Conservation (phyloP, 2,113 vertebrate species). For the Alligator sinensis region DNA sequence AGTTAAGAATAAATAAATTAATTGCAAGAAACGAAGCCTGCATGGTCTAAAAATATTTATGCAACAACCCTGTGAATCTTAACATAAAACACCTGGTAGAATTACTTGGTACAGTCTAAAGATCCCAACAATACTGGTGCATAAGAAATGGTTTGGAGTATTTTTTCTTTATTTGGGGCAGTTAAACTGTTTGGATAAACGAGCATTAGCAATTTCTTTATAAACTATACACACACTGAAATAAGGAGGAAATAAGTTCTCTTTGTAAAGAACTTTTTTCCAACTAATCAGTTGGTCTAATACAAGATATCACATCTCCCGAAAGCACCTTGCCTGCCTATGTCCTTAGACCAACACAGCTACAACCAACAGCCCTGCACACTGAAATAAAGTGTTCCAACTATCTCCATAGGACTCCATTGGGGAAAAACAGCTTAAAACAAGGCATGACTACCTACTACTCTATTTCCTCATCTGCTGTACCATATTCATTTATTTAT, state of each 20-base stretch:
- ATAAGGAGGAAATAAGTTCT: too few species aligned
- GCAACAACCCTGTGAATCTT: neutral
- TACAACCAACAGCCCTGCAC: too few species aligned
- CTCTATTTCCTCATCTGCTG: neutral
- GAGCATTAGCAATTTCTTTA: neutral
- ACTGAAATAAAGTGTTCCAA: neutral
- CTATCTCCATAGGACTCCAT: neutral
- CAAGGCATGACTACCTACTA: neutral
- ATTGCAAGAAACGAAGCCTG: neutral
- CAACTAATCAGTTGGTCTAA: too few species aligned
- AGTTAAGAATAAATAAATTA: conserved; percentile 27
- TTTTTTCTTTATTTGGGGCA: neutral
- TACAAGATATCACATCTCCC: too few species aligned
- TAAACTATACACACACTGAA: neutral
- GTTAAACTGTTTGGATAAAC: neutral
- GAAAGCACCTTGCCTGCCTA: too few species aligned
- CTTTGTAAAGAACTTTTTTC: too few species aligned
- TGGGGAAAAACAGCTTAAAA: neutral
- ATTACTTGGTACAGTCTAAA: conserved; percentile 6
- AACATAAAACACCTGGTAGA: conserved; percentile 31
- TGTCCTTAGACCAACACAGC: too few species aligned
- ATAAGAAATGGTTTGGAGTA: neutral
- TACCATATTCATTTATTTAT: neutral
- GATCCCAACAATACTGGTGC: neutral
- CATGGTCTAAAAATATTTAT: conserved; percentile 10